phyloP scores from a whole-genome alignment of 2,113 vertebrate species.

The Columba livia region DNA sequence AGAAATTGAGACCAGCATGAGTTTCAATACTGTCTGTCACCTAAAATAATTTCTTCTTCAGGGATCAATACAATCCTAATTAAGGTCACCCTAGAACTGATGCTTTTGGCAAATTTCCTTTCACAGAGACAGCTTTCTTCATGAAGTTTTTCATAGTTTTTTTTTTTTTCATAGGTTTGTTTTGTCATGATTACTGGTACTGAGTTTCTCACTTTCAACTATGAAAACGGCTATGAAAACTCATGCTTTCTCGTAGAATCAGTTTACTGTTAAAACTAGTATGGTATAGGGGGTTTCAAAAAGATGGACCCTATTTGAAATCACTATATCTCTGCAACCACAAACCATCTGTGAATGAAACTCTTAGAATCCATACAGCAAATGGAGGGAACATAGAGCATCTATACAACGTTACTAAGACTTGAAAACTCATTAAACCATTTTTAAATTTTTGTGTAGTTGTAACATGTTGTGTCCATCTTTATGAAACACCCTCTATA shows the following conservation, averaged over 20 bases:
- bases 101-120: background rate
- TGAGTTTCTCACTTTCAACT: background rate
- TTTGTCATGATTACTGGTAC: background rate
- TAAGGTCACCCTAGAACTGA: background rate
- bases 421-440: too few species aligned
- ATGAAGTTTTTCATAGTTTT: background rate
- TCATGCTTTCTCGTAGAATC: background rate
- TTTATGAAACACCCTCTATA: too few species aligned
- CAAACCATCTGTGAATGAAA: too few species aligned
- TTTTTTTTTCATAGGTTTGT: background rate
- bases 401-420: too few species aligned
- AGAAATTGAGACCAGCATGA: background rate
- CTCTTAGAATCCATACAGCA: too few species aligned
- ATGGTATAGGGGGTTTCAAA: too few species aligned
- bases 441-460: too few species aligned
- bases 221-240: background rate
- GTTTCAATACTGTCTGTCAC: background rate
- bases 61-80: background rate
- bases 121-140: background rate
- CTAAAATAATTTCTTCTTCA: background rate
- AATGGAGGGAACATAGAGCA: too few species aligned
- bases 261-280: background rate
- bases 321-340: too few species aligned
- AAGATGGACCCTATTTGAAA: too few species aligned
- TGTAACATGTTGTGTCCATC: too few species aligned